Evolutionary conservation across 2,113 vertebrate species (phyloP).

Genomic region (Terrapene triunguis): DNA sequence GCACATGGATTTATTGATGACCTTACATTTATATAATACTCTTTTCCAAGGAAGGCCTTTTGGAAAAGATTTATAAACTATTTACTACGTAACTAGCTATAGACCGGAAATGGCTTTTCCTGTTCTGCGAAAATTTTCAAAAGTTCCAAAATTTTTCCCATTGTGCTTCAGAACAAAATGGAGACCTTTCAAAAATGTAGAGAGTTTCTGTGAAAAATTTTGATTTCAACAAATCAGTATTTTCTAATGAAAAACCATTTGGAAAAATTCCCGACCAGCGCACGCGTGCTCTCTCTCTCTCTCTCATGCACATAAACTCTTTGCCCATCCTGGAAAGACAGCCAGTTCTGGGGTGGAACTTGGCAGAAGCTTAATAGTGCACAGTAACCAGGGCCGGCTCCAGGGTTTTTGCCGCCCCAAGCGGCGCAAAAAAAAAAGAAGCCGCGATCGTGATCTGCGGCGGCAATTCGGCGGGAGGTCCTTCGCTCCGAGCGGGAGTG

Average conservation of each 20-base stretch:
- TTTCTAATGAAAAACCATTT: background rate
- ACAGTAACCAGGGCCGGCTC: too few species aligned
- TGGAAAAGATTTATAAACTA: background rate
- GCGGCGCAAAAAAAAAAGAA: too few species aligned
- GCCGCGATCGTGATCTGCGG: too few species aligned
- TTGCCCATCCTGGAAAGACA: accelerated
- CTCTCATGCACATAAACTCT: background rate
- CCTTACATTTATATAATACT: background rate
- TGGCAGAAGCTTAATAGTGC: background rate
- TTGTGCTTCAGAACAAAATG: background rate
- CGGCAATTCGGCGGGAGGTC: too few species aligned
- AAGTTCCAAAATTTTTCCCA: background rate
- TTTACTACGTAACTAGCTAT: background rate
- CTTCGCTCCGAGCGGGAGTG: too few species aligned
- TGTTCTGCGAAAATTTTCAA: background rate
- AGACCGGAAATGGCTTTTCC: background rate
- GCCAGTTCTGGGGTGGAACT: background rate
- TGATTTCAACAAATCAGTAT: background rate
- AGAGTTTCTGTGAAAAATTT: background rate
- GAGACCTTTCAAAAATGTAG: background rate
- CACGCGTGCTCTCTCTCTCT: background rate
- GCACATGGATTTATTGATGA: background rate
- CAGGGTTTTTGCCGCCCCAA: too few species aligned
- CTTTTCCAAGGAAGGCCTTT: background rate
- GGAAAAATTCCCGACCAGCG: background rate